Evolutionary conservation across 37 sponge, comb jelly and placozoan genomes (phyloP).

Genomic region (Haliclona indistincta): DNA sequence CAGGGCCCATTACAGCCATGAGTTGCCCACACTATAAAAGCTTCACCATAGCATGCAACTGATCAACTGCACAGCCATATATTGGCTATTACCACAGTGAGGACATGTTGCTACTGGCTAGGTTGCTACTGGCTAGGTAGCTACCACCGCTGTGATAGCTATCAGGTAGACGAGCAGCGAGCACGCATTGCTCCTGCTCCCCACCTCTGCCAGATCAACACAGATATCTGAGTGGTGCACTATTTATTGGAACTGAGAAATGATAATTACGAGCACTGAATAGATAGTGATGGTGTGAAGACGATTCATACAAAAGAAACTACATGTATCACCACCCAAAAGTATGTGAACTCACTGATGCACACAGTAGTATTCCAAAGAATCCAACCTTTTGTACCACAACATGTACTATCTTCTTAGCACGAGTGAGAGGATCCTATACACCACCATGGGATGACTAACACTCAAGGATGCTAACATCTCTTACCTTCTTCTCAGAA

Average conservation of each 20-base stretch:
- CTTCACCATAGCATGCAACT: no score
- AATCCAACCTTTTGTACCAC: constrained; percentile 94
- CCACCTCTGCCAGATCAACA: constrained; percentile 5
- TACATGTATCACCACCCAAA: neutral
- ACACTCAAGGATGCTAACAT: neutral
- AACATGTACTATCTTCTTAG: constrained; percentile 82
- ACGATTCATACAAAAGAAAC: neutral
- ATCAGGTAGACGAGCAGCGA: no score
- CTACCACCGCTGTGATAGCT: no score
- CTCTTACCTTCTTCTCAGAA: constrained; percentile 43
- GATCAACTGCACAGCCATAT: no score
- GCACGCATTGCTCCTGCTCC: no score
- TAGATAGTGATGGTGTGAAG: neutral
- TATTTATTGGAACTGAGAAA: neutral
- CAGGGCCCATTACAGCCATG: neutral
- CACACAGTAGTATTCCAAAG: constrained; percentile 95
- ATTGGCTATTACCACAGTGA: no score
- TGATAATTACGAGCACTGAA: neutral
- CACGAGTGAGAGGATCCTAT: constrained; percentile 74
- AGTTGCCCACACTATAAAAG: neutral
- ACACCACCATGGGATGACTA: neutral
- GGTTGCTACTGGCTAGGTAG: no score
- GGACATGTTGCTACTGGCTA: no score
- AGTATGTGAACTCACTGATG: constrained; percentile 72
- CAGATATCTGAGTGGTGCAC: constrained; percentile 30